Conservation (phyloP, 2,113 vertebrate species). For the Colossoma macropomum region DNA sequence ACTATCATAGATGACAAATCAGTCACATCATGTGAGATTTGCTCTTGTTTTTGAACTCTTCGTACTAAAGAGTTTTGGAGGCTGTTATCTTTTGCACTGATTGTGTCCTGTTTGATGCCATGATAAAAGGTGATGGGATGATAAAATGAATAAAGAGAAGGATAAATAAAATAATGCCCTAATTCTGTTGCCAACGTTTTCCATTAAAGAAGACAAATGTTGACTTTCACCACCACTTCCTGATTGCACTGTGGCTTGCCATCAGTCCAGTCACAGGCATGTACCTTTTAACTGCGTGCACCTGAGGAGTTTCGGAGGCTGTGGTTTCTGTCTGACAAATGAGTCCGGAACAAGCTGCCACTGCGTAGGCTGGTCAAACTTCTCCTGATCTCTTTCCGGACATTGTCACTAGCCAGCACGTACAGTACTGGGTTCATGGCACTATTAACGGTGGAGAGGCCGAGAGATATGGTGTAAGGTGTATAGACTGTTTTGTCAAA, state of each 20-base stretch:
- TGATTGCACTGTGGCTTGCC: not conserved
- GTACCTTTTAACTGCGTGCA: not conserved
- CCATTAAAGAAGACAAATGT: not conserved
- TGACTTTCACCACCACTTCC: not conserved
- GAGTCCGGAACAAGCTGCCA: constrained; percentile 30
- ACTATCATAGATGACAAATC: too few species aligned
- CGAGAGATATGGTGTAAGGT: constrained; percentile 70
- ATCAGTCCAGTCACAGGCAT: not conserved
- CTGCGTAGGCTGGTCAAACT: constrained; percentile 54
- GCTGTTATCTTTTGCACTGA: too few species aligned
- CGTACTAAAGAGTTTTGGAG: too few species aligned
- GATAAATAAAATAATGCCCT: not conserved
- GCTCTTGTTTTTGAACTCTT: too few species aligned
- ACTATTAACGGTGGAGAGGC: constrained; percentile 91
- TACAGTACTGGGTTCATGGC: constrained; percentile 95
- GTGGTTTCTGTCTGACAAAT: constrained; percentile 22
- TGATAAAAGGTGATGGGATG: too few species aligned
- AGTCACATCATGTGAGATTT: too few species aligned
- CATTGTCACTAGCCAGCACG: constrained; percentile 79
- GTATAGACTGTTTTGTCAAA: constrained; percentile 76
- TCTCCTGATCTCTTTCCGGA: constrained; percentile 68
- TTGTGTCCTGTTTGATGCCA: too few species aligned
- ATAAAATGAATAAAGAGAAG: not conserved
- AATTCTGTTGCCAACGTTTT: too few species aligned
- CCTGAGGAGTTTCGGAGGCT: constrained; percentile 50